Evolutionary conservation across 2,797 vertebrate genomes (phyloP).

Genomic region (Microctenopoma steveboyesi): DNA sequence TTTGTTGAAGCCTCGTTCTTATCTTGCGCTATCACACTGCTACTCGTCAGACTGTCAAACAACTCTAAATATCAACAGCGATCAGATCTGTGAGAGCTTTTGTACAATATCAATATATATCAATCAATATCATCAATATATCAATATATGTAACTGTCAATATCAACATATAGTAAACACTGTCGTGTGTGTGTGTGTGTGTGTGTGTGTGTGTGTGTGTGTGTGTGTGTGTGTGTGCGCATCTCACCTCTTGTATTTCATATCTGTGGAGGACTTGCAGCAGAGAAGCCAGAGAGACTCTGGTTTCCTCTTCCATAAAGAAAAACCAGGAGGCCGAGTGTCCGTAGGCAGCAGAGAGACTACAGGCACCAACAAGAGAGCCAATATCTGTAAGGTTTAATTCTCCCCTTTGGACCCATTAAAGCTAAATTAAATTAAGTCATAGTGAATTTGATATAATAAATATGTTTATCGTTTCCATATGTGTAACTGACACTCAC

Average conservation of each 20-base stretch:
- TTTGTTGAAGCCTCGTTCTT: too few relatives aligned
- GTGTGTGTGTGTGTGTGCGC: background rate
- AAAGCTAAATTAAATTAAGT: background rate
- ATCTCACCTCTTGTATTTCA: constrained; percentile 64
- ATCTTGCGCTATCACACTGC: too few relatives aligned
- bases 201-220: background rate
- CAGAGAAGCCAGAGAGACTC: constrained; percentile 80
- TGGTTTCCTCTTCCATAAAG: constrained; percentile 93
- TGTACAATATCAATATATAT: too few relatives aligned
- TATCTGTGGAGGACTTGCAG: constrained; percentile 84
- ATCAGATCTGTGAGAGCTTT: background rate
- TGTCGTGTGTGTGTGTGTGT: background rate
- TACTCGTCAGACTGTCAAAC: background rate
- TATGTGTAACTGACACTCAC: constrained; percentile 54
- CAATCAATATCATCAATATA: too few relatives aligned
- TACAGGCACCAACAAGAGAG: constrained; percentile 39
- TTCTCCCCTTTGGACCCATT: background rate
- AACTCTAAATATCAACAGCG: background rate
- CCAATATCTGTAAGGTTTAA: background rate
- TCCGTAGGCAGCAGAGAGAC: constrained; percentile 58
- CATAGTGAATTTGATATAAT: background rate
- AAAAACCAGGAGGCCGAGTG: constrained; percentile 87
- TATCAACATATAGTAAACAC: too few relatives aligned
- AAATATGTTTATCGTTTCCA: background rate
- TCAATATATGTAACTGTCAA: too few relatives aligned